Conservation (phyloP, 2,888 invertebrate species). For the Matsumyia berberina region DNA sequence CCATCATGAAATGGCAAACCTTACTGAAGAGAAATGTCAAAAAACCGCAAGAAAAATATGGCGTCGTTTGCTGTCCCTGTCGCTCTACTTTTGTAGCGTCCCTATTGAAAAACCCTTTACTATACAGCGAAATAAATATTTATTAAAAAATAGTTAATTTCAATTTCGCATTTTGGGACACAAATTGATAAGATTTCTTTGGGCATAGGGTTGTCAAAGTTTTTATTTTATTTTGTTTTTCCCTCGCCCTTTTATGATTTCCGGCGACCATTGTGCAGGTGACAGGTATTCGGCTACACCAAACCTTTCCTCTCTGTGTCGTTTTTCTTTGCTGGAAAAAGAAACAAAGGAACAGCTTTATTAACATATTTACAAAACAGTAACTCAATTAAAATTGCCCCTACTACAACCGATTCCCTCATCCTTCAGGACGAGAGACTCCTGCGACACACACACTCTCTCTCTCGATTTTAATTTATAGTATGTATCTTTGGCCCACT, state of each 20-base stretch:
- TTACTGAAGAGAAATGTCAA: too few species aligned
- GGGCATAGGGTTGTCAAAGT: neutral
- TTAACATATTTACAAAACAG: constrained; percentile 27
- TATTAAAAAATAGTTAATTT: too few species aligned
- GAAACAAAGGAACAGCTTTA: constrained; percentile 16
- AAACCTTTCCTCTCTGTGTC: constrained; percentile 7
- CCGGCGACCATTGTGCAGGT: constrained; percentile 14
- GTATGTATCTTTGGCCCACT: too few species aligned
- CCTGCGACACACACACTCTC: too few species aligned
- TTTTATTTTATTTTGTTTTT: neutral
- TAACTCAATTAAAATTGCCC: constrained; percentile 45
- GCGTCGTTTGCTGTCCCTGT: too few species aligned
- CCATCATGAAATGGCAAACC: too few species aligned
- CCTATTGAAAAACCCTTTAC: too few species aligned
- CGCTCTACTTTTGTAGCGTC: too few species aligned
- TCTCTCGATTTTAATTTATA: neutral
- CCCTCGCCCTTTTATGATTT: neutral
- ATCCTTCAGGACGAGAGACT: neutral
- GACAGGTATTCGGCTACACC: constrained; percentile 12
- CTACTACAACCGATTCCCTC: neutral
- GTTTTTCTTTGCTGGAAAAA: neutral
- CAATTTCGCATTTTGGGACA: neutral
- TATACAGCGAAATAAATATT: too few species aligned
- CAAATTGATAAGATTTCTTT: neutral
- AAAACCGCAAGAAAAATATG: too few species aligned